Evolutionary conservation across 2,797 vertebrate species (phyloP), one percentile per base, ranked within the genome.

Genomic region (Chelon labrosus): DNA sequence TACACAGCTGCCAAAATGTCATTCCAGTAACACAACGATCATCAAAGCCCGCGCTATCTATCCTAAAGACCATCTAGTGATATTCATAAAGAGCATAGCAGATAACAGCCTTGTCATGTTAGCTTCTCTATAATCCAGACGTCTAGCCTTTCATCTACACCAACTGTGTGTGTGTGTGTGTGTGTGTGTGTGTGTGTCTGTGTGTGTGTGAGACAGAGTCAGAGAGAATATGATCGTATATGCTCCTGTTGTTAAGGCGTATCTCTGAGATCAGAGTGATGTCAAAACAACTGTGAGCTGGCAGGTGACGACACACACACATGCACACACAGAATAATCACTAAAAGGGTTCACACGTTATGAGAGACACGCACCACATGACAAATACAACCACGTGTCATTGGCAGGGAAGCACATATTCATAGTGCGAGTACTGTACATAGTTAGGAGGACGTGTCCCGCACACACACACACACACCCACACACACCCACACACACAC

Each of bases 61-160:
- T 92, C 90, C 90, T 91, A 90, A 92, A 92, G 92, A 92, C 89
- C 90, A 93, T 91, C 91, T 74, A 87, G 77, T 88, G 91, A 91
- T 91, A 91, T 92, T 93, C 90, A 93, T 93, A 93, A 94, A 94
- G 92, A 93, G 92, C 92, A 93, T 93, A 89, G 79, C 81, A 91
- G 92, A 94, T 94, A 93, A 91, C 86, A 92, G 87, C 89, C 89
- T 87, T 90, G 89, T 88, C 90, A 91, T 90, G 89, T 93, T 90
- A 88, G 87, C 88, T 87, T 83, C 87, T 91, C 89, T 70, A 77
- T 91, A 89, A 92, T 91, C 84, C 85, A 87, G 83, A 92, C 82
- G 70, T 84, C 83, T 70, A 70, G 62, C 76, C 87, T 92, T 92
- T 93, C 88, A 92, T 92, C 89, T 93, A 38, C 74, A 62, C 66